These are phyloP conservation scores for Zhuqinia jingwanae DNA, from an alignment of 2,888 invertebrate genomes.

Conservation along the genomic window DNA sequence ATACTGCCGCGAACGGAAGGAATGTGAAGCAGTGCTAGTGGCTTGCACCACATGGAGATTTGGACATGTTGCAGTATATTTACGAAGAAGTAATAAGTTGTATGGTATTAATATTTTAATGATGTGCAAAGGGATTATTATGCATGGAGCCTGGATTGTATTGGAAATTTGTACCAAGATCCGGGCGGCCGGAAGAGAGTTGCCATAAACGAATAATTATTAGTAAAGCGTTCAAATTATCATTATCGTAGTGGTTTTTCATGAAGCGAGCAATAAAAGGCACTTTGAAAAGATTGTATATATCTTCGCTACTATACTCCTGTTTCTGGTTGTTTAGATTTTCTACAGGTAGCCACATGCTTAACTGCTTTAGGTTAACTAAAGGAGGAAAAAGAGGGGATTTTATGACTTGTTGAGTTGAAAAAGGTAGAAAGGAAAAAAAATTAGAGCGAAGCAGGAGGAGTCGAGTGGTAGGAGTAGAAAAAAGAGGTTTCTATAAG, in stretches of 20 bases:
- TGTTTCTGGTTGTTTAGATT: too few species aligned
- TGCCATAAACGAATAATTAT: too few species aligned
- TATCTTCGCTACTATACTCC: too few species aligned
- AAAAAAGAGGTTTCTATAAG: neutral
- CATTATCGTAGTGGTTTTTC: too few species aligned
- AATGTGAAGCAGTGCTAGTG: neutral
- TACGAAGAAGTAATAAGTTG: constrained; percentile 65
- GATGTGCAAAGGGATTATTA: neutral
- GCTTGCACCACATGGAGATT: constrained; percentile 22
- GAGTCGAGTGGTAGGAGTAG: neutral
- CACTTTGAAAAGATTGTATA: too few species aligned
- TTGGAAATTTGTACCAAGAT: too few species aligned
- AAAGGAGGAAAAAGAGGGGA: neutral
- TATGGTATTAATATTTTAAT: constrained; percentile 17
- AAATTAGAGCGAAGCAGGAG: neutral
- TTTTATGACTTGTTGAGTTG: constrained; percentile 8
- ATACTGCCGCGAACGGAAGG: constrained; percentile 5
- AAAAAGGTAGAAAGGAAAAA: neutral
- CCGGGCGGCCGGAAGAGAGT: too few species aligned
- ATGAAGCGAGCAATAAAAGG: too few species aligned
- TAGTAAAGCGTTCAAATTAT: too few species aligned
- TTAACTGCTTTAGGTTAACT: neutral
- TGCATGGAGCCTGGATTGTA: too few species aligned
- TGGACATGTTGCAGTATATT: constrained; percentile 66
- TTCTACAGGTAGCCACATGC: too few species aligned